These are phyloP conservation scores for Benitochromis conjunctus DNA, from an alignment of 2,113 vertebrate genomes.

Conservation along the genomic window DNA sequence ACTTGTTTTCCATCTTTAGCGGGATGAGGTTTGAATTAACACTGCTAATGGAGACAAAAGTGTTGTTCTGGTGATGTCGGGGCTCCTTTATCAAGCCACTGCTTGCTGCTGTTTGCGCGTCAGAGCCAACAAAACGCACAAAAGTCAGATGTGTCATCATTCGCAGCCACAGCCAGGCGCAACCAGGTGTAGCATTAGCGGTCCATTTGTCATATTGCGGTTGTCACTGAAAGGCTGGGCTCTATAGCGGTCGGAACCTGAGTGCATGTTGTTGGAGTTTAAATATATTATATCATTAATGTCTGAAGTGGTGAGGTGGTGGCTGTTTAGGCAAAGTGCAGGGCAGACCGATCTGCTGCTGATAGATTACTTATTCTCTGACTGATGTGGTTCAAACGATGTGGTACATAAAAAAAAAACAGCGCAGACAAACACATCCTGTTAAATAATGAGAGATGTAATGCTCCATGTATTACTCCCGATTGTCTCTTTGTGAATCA, in stretches of 20 bases:
- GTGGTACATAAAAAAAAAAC: neutral
- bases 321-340: neutral
- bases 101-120: neutral
- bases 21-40: neutral
- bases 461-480: neutral
- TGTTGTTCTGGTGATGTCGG: neutral
- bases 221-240: neutral
- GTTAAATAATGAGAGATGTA: neutral
- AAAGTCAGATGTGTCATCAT: neutral
- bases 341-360: neutral
- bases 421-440: neutral
- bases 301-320: neutral
- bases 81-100: neutral
- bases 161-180: neutral
- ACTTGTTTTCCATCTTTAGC: neutral
- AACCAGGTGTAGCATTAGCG: neutral
- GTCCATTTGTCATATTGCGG: neutral
- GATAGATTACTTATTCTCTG: neutral
- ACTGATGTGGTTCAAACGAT: neutral
- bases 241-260: neutral
- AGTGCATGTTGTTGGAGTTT: neutral
- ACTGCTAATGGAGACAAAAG: neutral
- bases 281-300: neutral
- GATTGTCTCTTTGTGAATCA: slow-evolving; percentile 3
- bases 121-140: neutral